Base-by-base conservation (phyloP, 2,797 vertebrate species). In the Notoglanidium macrostoma region DNA sequence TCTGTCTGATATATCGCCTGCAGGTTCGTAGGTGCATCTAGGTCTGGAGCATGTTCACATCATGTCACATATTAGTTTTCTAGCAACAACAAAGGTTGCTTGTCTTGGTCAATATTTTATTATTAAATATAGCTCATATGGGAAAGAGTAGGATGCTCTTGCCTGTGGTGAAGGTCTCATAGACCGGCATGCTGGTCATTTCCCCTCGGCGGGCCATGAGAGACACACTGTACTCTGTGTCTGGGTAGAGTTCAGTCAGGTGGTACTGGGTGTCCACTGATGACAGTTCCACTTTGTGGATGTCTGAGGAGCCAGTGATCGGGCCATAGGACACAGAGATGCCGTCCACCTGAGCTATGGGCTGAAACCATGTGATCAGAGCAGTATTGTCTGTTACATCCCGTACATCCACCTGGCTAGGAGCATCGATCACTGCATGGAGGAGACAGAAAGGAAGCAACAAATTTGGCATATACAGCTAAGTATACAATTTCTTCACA, bases 361-460 rank as follows among this genome's bases (percentile, higher is more conserved):
- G 97, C 88, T 97, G 98, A 91, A 95, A 96, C 98, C 98, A 99
- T 0, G 98, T 98, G 92, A 99, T 94, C 73, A 99, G 94, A 0
- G 97, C 98, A 0, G 98, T 98, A 81, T 95, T 97, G 93, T 99
- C 98, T 0, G 97, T 98, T 88, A 99, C 94, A 0, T 99, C 98
- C n/a, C 95, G 97, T 26, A 97, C 96, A 21, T 98, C 96, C 0
- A 98, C 94, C 89, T 98, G 97, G 90, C 97, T 96, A 10, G 98
- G 98, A 51, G 97, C 96, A 63, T 99, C 98, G 0, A 99, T 96
- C 89, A 94, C 98, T 99, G 91, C 51, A 78, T 74, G 70, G 44
- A 23, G 65, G 49, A 83, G 2, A 65, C 86, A 61, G 57, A 12
- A 85, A 49, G 21, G 44, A 72, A 61, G 61, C 32, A 46, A 81